Conservation (phyloP, 2,113 vertebrate genomes). For the Amphiprion percula region DNA sequence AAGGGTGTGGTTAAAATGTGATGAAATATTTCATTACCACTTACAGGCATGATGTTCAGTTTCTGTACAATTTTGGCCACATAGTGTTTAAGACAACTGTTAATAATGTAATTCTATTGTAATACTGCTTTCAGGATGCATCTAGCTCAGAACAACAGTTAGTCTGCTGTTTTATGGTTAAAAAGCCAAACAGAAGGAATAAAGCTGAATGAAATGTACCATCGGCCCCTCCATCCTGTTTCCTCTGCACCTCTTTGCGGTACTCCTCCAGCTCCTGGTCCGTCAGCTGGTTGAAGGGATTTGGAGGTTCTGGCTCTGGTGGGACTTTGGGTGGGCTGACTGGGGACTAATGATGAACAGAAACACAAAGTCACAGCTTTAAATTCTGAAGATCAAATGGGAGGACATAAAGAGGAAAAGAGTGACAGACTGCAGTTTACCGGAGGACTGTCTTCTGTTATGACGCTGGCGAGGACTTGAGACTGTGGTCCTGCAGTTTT, state of each 20-base stretch:
- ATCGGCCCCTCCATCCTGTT: slow-evolving; percentile 87
- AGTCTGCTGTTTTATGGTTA: background rate
- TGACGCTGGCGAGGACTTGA: slow-evolving; percentile 93
- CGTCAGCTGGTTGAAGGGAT: slow-evolving; percentile 96
- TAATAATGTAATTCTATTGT: background rate
- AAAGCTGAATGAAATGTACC: slow-evolving; percentile 79
- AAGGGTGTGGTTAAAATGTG: no score
- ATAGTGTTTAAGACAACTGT: background rate
- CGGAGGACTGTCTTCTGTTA: slow-evolving; percentile 91
- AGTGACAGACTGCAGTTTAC: slow-evolving; percentile 73
- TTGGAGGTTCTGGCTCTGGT: slow-evolving; percentile 89
- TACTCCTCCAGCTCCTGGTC: slow-evolving; percentile 98
- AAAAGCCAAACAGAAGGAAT: background rate
- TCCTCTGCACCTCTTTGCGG: slow-evolving; percentile 94
- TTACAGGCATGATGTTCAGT: background rate
- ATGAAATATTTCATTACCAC: no score
- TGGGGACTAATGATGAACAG: slow-evolving; percentile 85
- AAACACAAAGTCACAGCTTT: slow-evolving; percentile 28
- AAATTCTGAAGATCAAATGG: background rate
- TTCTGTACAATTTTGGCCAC: background rate
- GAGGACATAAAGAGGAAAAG: background rate
- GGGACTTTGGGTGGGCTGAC: slow-evolving; percentile 80
- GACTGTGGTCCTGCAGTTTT: slow-evolving; percentile 97
- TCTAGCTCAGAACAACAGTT: background rate
- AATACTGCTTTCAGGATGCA: background rate